These are phyloP conservation scores for Tachina lurida DNA, from an alignment of 2,888 invertebrate species.

Conservation along the genomic window DNA sequence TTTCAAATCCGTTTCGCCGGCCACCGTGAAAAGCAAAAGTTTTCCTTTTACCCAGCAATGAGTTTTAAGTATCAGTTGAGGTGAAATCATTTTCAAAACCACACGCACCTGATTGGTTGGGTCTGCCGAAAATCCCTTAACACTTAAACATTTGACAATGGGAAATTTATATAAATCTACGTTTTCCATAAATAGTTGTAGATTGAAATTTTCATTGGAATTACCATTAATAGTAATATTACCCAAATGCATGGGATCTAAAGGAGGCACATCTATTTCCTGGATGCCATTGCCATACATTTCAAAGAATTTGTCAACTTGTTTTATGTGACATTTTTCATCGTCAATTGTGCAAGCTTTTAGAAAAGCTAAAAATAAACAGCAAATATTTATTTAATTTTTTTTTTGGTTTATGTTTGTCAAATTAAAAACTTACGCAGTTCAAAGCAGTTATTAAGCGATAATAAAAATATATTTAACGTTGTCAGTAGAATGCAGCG, in stretches of 20 bases:
- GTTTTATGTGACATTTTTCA: constrained; percentile 51
- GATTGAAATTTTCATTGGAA: constrained; percentile 56
- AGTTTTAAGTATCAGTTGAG: constrained; percentile 28
- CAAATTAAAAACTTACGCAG: constrained; percentile 46
- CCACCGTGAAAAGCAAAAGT: constrained; percentile 51
- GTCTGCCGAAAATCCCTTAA: constrained; percentile 52
- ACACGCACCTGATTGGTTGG: constrained; percentile 24
- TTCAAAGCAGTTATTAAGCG: constrained; percentile 35
- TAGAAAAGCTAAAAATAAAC: constrained; percentile 43
- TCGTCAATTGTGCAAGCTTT: constrained; percentile 54
- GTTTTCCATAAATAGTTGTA: constrained; percentile 53
- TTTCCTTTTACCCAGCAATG: constrained; percentile 55
- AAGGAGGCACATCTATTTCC: constrained; percentile 45
- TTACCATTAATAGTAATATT: constrained; percentile 51
- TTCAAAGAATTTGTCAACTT: constrained; percentile 50
- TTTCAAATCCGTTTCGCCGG: constrained; percentile 51
- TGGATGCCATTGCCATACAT: constrained; percentile 51
- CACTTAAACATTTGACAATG: constrained; percentile 19
- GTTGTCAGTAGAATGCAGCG: constrained; percentile 3
- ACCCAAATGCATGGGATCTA: constrained; percentile 59
- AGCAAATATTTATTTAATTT: background rate
- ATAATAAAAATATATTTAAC: background rate
- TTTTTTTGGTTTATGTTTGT: background rate
- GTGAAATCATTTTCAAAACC: constrained; percentile 15
- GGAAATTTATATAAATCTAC: constrained; percentile 44